A percentile compares a stretch with the other conserved stretches of the same genome.
These are phyloP conservation scores for Tetrax tetrax DNA, from an alignment of 2,113 vertebrate genomes.

Conservation along the genomic window DNA sequence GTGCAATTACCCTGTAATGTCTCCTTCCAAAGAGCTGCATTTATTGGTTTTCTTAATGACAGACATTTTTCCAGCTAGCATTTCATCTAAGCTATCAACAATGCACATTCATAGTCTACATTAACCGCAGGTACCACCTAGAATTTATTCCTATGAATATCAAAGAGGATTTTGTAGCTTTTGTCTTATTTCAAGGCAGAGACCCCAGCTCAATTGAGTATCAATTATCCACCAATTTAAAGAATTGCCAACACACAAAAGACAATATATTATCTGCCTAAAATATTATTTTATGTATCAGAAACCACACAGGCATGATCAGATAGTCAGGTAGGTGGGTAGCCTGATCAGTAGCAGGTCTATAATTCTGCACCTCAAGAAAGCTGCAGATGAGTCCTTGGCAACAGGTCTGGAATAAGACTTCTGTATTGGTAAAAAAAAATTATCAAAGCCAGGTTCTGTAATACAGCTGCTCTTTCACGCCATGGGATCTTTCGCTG, in stretches of 20 bases:
- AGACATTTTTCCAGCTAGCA: not conserved
- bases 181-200: not conserved
- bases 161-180: conserved; percentile 13
- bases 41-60: not conserved
- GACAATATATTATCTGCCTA: not conserved
- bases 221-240: conserved; percentile 51
- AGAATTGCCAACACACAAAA: conserved; percentile 2
- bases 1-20: not conserved
- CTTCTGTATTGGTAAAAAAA: not conserved
- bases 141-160: conserved; percentile 16
- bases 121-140: not conserved
- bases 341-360: not conserved
- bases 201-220: not conserved
- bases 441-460: not conserved
- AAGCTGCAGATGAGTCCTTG: not conserved
- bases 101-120: not conserved
- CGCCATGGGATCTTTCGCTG: not conserved
- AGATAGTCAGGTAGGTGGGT: not conserved
- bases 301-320: conserved; percentile 14
- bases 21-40: not conserved
- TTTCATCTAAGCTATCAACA: conserved; percentile 4
- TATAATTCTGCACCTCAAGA: conserved; percentile 11
- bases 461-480: not conserved
- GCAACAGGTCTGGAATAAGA: not conserved
- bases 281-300: conserved; percentile 12